Evolutionary conservation across 2,113 vertebrate genomes (phyloP), one percentile per base, ranked within the genome.

Genomic region (Mirounga angustirostris): DNA sequence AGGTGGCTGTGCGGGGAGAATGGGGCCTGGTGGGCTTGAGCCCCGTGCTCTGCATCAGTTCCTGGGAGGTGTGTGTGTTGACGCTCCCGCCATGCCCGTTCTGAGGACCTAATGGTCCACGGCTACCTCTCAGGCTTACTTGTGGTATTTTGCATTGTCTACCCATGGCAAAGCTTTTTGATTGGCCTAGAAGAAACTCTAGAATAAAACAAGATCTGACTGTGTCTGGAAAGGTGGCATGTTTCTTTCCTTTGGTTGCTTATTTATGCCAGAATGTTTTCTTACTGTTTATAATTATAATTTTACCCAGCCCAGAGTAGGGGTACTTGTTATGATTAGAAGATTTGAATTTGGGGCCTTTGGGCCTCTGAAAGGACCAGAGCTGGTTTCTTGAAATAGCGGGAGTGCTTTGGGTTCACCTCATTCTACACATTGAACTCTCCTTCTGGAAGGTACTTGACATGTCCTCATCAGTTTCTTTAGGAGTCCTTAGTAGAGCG

Each of bases 21-120:
- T 18, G 13, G 19, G 61, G 0, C 61, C 61, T 4, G 33, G 36
- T 0, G 13, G 24, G 11, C 16, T 18, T 18, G 76, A 80, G 9
- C 50, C 58, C 30, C 3, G 2, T 1, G 19, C 84, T 28, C 22
- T 4, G 16, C 2, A 16, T 63, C 58, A 3, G 59, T 33, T 36
- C 8, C 56, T 26, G 2, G 8, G 40, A 67, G 52, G 30, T 0
- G 1, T 5, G 1, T 5, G 50, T 21, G 10, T 11, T 7, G 40
- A 12, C 1, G 2, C 59, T 18, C 33, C 46, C 28, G 4, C 10
- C n/a, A 0, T 0, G 4, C 61, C 30, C 6, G 0, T 30, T 19
- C 0, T 4, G 30, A 67, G 18, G 10, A 5, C 28, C n/a, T 0
- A 1, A 10, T 19, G 67, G 28, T 3, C 80, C 28, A 0, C 10